Conservation (phyloP, 2,113 vertebrate genomes). For the Alethe diademata region DNA sequence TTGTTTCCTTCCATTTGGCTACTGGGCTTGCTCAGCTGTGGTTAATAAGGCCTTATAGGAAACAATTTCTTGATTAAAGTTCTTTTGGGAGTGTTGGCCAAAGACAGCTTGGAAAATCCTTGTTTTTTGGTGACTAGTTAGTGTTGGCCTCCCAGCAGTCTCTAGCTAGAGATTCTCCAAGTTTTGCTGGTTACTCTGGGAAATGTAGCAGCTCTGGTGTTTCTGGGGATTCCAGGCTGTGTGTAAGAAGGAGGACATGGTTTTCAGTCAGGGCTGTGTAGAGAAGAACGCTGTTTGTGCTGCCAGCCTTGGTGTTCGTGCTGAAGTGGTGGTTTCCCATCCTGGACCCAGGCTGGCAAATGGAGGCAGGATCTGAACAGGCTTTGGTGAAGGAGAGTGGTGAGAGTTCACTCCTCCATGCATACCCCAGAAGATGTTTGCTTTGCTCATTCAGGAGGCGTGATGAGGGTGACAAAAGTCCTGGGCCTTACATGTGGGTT, state of each 20-base stretch:
- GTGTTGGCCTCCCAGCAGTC: neutral
- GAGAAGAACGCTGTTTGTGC: neutral
- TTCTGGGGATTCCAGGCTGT: neutral
- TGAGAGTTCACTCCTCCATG: neutral
- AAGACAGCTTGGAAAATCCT: neutral
- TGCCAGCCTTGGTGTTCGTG: fast-evolving
- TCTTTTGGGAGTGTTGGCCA: neutral
- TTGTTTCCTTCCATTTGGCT: neutral
- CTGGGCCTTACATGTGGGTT: neutral
- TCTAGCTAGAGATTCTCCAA: neutral
- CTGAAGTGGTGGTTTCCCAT: neutral
- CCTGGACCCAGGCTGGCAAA: neutral
- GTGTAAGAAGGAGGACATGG: neutral
- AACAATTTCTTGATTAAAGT: neutral
- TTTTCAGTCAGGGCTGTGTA: neutral
- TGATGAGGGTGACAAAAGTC: neutral
- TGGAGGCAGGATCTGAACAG: neutral
- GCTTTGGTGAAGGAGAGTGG: neutral
- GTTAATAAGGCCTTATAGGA: neutral
- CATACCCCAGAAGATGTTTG: neutral
- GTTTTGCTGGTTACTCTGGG: neutral
- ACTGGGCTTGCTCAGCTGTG: neutral
- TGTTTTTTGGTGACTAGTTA: neutral
- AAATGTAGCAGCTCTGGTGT: neutral
- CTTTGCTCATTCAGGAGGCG: neutral